Base-by-base conservation (phyloP, 2,888 invertebrate genomes). In the Arge pagana region DNA sequence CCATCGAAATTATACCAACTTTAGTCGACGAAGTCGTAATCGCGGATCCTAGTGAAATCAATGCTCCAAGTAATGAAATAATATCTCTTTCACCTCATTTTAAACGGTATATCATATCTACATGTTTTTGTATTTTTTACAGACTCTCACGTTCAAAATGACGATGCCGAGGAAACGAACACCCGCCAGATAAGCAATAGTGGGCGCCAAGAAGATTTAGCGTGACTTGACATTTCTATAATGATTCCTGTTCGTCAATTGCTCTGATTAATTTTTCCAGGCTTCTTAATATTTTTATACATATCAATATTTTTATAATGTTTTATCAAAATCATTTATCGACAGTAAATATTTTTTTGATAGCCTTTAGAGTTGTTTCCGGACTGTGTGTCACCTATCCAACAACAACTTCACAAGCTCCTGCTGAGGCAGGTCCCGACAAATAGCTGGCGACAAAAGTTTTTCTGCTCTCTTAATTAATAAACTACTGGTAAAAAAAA, bases 171-270 rank as follows among this genome's bases (percentile, higher is more conserved):
- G n/a, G n/a, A n/a, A n/a, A n/a, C n/a, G n/a, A n/a, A n/a, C n/a
- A n/a, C n/a, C n/a, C n/a, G n/a, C n/a, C n/a, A n/a, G n/a, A n/a
- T n/a, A n/a, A n/a, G n/a, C n/a, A n/a, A n/a, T n/a, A n/a, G n/a
- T n/a, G n/a, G n/a, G n/a, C n/a, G n/a, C n/a, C n/a, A n/a, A n/a
- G n/a, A 7, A 33, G 15, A 31, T 35, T 35, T 35, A 35, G 35
- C 35, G 35, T 35, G 35, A 35, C 15, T 35, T 35, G 35, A 13
- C 4, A 35, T 35, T n/a, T 13, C 35, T 5, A 3, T 35, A 35
- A 35, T 35, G 35, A 35, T 35, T 35, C 35, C 35, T 35, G 35
- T 35, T 35, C 16, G 35, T 35, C 35, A 35, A 13, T 35, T 35
- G 35, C 8, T 35, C 16, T n/a, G n/a, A n/a, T n/a, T n/a, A n/a